These are phyloP conservation scores for Cotesia vestalis DNA, from an alignment of 1,140 invertebrate genomes.

Conservation along the genomic window DNA sequence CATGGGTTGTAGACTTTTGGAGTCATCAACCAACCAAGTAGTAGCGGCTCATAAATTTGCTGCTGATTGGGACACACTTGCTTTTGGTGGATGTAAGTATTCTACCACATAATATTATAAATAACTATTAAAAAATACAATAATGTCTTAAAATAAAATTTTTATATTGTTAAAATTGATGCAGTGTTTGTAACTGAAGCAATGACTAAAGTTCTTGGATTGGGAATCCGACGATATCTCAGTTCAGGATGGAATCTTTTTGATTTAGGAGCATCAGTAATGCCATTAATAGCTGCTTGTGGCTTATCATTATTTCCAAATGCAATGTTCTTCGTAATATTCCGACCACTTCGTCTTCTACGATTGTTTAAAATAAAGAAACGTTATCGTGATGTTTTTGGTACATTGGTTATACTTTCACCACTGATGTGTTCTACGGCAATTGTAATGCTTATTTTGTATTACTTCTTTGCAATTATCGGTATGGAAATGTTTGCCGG, in stretches of 20 bases:
- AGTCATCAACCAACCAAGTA: slow-evolving; percentile 65
- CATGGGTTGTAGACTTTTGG: slow-evolving; percentile 71
- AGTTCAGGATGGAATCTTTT: slow-evolving; percentile 89
- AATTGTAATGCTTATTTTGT: slow-evolving; percentile 85
- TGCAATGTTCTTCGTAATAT: slow-evolving; percentile 78
- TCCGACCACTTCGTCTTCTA: slow-evolving; percentile 74
- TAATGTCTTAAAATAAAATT: slow-evolving; percentile 42
- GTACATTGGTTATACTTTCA: slow-evolving; percentile 84
- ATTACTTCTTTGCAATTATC: slow-evolving; percentile 91
- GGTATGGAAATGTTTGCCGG: slow-evolving; percentile 89
- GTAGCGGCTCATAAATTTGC: slow-evolving; percentile 71
- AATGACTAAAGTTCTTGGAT: slow-evolving; percentile 77
- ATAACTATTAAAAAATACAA: slow-evolving; percentile 41
- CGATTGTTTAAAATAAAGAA: slow-evolving; percentile 85
- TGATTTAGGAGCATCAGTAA: slow-evolving; percentile 79
- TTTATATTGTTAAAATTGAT: slow-evolving; percentile 52
- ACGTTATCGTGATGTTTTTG: slow-evolving; percentile 88
- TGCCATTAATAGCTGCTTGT: slow-evolving; percentile 74
- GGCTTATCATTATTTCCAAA: slow-evolving; percentile 73
- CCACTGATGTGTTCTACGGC: slow-evolving; percentile 81
- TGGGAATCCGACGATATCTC: slow-evolving; percentile 78
- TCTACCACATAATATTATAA: not conserved
- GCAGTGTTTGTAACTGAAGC: slow-evolving; percentile 82
- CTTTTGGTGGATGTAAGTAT: slow-evolving; percentile 75
- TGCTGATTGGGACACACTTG: slow-evolving; percentile 78